Percentiles rank a stretch among this genome's conserved stretches.
Evolutionary conservation across 1,140 invertebrate species (phyloP).

Genomic region (Mycetomoellerius zeteki): DNA sequence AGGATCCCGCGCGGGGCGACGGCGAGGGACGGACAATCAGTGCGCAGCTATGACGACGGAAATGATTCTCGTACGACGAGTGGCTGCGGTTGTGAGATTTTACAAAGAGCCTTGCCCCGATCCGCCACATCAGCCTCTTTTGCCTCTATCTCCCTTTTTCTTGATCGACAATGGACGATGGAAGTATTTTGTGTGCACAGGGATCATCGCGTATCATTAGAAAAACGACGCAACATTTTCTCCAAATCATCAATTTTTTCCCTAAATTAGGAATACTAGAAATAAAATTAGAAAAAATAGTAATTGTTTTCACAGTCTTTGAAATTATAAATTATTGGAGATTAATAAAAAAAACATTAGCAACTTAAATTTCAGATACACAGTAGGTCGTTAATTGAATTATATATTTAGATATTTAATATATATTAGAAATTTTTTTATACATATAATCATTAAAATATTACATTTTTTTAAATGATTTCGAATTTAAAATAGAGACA

Average conservation of each 20-base stretch:
- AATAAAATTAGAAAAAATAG: background rate
- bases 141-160: background rate
- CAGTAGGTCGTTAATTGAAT: background rate
- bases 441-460: background rate
- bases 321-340: background rate
- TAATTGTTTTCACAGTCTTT: constrained; percentile 1
- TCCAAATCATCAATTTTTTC: background rate
- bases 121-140: background rate
- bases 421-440: background rate
- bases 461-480: background rate
- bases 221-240: background rate
- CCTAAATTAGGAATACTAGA: background rate
- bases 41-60: constrained; percentile 59
- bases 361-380: background rate
- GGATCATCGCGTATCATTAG: constrained; percentile 25
- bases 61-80: constrained; percentile 69
- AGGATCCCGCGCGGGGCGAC: constrained; percentile 12
- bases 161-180: constrained; percentile 9
- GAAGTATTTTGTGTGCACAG: background rate
- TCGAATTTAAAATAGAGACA: background rate
- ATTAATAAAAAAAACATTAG: constrained; percentile 1
- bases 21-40: constrained; percentile 58
- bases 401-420: constrained; percentile 21
- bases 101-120: constrained; percentile 52
- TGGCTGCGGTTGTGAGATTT: constrained; percentile 59